Evolutionary conservation across 2,113 vertebrate genomes (phyloP).

Genomic region (Litocranius walleri): DNA sequence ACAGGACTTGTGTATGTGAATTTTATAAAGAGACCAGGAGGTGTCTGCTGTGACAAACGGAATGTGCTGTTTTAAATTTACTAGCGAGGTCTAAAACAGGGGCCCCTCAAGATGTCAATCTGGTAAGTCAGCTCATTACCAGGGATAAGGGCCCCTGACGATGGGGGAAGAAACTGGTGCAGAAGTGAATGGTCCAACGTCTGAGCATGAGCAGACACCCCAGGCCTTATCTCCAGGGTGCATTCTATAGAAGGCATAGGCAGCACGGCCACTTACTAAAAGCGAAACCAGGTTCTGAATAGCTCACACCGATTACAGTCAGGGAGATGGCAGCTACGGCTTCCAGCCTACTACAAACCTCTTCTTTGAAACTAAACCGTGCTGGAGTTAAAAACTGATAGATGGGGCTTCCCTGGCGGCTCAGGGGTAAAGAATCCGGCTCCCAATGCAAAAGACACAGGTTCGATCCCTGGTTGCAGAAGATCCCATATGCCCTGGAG

Average conservation of each 20-base stretch:
- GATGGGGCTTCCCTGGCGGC: background rate
- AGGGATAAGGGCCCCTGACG: background rate
- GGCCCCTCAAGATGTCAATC: background rate
- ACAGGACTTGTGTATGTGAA: background rate
- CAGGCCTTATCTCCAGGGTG: background rate
- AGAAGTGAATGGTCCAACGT: background rate
- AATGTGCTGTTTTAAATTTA: background rate
- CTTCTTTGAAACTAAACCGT: background rate
- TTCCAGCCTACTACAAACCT: background rate
- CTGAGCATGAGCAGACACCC: background rate
- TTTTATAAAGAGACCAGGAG: background rate
- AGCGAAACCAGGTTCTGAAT: background rate
- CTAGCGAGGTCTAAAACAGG: background rate
- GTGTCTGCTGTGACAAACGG: background rate
- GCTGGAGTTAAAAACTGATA: slow-evolving; percentile 13
- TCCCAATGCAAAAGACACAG: background rate
- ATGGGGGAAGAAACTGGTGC: background rate
- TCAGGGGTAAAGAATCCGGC: background rate
- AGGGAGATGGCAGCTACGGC: rapidly evolving
- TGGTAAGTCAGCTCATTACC: background rate
- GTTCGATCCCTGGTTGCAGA: background rate
- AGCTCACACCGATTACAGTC: background rate
- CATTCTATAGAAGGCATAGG: background rate
- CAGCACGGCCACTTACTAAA: rapidly evolving
- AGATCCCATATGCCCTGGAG: background rate